phyloP scores from a whole-genome alignment of 2,113 vertebrate genomes.

The Antigone vipio region DNA sequence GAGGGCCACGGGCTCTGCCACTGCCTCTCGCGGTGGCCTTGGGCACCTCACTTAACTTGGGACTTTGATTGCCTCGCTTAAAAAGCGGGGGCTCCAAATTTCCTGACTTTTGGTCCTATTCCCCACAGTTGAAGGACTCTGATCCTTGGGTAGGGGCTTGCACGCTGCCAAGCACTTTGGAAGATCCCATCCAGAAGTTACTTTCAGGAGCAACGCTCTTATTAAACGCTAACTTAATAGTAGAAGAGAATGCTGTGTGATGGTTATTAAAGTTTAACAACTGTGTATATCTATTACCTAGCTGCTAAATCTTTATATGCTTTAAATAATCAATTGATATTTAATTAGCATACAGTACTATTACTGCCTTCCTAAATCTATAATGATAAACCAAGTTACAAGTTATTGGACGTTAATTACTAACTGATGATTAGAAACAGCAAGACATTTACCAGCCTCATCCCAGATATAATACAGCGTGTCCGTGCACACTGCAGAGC shows the following conservation, averaged over 20 bases:
- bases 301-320: conserved; percentile 56
- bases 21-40: background rate
- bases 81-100: background rate
- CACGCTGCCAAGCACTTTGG: background rate
- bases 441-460: conserved; percentile 40
- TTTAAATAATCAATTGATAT: conserved; percentile 74
- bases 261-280: conserved; percentile 59
- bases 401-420: conserved; percentile 69
- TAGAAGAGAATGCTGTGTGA: background rate
- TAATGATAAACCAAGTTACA: conserved; percentile 70
- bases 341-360: conserved; percentile 73
- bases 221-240: background rate
- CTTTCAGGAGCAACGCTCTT: background rate
- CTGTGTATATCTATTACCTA: conserved; percentile 49
- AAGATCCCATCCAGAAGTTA: background rate
- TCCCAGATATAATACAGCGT: conserved; percentile 54
- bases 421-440: conserved; percentile 61
- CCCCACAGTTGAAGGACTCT: accelerated
- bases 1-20: background rate
- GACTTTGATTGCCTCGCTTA: background rate
- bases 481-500: conserved; percentile 38
- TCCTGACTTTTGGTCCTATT: background rate
- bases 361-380: conserved; percentile 72
- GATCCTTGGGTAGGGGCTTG: background rate
- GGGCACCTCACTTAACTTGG: background rate